Evolutionary conservation across 2,797 vertebrate species (phyloP), one percentile per base, ranked within the genome.

Genomic region (Malurus leucopterus): DNA sequence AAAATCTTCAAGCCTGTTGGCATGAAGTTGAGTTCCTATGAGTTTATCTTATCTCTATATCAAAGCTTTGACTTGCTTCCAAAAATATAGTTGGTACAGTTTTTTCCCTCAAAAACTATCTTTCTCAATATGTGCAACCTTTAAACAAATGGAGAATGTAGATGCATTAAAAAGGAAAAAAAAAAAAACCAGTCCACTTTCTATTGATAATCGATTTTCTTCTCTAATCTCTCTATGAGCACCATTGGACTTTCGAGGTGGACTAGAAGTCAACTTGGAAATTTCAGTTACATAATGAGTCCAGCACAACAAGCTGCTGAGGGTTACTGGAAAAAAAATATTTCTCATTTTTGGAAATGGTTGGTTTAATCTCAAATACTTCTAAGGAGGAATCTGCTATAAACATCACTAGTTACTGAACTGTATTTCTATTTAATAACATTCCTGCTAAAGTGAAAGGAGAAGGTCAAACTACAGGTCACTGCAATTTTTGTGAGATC

Each of bases 401-500:
- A 91, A 90, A 55, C 19, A 14, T 74, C 36, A 44, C 18, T 46
- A 29, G 65, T 59, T 94, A 71, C 74, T 73, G 53, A 71, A 78
- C 26, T 20, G 44, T 88, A 68, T 79, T 92, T 91, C 73, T 59
- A n/a, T 79, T 91, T 83, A 30, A 71, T 84, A 90, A 67, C 22
- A 79, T 83, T 41, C 38, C 12, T 81, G 44, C 13, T 72, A 53
- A 62, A 65, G 17, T 71, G 67, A 64, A 85, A 87, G 88, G 40
- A 70, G 32, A 73, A 86, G 50, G 62, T 92, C 76, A 95, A 73
- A 76, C 22, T 87, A 69, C 10, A 41, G 34, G 27, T 59, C 57
- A 63, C 24, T 26, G 38, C 11, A 75, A 44, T 84, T 78, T 89
- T 69, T 81, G 8, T 68, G 47, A 83, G 47, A 64, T 17, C 2